Conservation (phyloP, 2,888 invertebrate species). For the Augiades crinisus region DNA sequence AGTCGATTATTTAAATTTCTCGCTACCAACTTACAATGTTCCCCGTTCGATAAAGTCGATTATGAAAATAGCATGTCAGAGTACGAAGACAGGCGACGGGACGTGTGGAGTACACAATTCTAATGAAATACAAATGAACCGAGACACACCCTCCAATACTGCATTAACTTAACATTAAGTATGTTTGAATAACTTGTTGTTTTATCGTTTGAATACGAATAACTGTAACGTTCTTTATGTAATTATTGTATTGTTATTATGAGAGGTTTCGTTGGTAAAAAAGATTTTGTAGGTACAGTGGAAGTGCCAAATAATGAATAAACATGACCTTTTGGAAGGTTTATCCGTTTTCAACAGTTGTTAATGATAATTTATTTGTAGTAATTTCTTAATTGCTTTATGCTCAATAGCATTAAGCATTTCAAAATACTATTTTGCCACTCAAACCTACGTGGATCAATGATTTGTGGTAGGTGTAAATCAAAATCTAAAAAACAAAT, state of each 20-base stretch:
- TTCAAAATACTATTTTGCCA: no score
- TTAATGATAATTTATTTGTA: no score
- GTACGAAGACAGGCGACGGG: neutral
- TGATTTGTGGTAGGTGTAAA: no score
- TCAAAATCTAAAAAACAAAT: no score
- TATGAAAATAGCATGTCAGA: slow-evolving; percentile 10
- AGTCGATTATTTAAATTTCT: no score
- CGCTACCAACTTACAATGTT: slow-evolving; percentile 19
- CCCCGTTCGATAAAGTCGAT: slow-evolving; percentile 11
- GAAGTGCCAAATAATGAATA: no score
- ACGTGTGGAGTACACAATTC: neutral
- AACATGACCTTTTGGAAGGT: no score
- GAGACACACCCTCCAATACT: neutral
- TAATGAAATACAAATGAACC: neutral
- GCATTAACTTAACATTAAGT: neutral
- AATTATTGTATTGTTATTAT: neutral
- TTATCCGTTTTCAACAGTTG: no score
- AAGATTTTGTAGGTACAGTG: no score
- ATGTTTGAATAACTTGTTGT: neutral
- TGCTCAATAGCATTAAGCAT: no score
- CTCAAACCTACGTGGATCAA: no score
- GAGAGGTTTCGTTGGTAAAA: neutral
- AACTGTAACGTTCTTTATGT: neutral
- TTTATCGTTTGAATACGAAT: neutral
- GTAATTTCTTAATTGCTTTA: no score